Conservation (phyloP, 2,888 invertebrate genomes). For the Bugula neritina region DNA sequence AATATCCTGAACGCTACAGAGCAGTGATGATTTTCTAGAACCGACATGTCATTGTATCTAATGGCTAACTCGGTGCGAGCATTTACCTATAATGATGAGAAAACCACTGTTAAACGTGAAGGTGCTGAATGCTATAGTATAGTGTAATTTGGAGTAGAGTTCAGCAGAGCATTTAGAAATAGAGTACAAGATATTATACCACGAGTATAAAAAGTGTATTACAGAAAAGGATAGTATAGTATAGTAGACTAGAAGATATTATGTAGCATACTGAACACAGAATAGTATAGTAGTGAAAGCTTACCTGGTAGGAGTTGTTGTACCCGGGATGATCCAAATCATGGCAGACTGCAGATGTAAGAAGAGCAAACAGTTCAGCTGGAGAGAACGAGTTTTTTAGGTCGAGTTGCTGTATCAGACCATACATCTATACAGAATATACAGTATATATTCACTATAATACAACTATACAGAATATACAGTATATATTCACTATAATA, state of each 20-base stretch:
- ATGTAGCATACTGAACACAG: no score
- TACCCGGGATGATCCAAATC: conserved; percentile 54
- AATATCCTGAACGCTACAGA: conserved; percentile 51
- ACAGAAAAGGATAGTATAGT: no score
- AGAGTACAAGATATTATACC: no score
- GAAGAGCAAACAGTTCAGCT: conserved; percentile 65
- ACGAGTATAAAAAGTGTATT: no score
- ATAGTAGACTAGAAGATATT: no score
- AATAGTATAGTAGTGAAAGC: no score
- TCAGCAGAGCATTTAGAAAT: no score
- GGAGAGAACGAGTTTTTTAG: conserved; percentile 66
- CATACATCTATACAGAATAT: conserved; percentile 66
- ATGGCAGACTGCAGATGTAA: conserved; percentile 52
- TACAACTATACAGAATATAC: neutral
- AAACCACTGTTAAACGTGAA: no score
- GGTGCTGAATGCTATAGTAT: no score
- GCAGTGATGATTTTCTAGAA: conserved; percentile 53
- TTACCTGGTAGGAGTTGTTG: conserved; percentile 52
- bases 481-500: neutral
- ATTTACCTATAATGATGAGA: conserved; percentile 45
- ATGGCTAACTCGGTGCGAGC: conserved; percentile 52
- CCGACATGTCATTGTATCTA: conserved; percentile 52
- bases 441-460: neutral
- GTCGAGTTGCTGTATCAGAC: conserved; percentile 69
- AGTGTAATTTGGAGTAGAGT: no score